phyloP scores from a whole-genome alignment of 2,113 vertebrate genomes.

The Notechis scutatus region DNA sequence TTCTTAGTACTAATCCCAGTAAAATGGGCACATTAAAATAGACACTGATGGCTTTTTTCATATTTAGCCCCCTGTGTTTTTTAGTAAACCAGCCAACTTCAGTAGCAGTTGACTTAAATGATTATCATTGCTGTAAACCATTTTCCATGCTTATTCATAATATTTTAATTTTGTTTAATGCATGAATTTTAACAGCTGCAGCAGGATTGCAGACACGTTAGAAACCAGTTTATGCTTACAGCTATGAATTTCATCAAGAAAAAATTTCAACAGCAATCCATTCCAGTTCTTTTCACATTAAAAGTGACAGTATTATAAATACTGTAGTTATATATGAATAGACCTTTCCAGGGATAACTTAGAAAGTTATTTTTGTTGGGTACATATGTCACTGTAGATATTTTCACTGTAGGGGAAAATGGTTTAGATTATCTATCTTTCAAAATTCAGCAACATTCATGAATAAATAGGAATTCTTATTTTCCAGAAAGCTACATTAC shows the following conservation, averaged over 20 bases:
- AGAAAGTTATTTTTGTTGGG: not conserved
- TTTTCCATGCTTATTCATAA: conserved; percentile 46
- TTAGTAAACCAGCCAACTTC: conserved; percentile 25
- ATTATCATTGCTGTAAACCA: conserved; percentile 43
- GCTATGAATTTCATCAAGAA: conserved; percentile 41
- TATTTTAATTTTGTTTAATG: conserved; percentile 55
- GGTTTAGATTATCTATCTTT: not conserved
- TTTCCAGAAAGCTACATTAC: not conserved
- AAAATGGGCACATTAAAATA: not conserved
- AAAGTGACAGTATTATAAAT: conserved; percentile 51
- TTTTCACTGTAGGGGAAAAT: not conserved
- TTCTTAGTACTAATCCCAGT: conserved; percentile 21
- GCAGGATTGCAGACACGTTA: conserved; percentile 4
- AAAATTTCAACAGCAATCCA: conserved; percentile 46
- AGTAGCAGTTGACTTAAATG: conserved; percentile 42
- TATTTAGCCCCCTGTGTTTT: conserved; percentile 15
- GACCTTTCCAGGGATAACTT: conserved; percentile 31
- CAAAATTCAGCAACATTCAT: not conserved
- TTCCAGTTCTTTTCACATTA: conserved; percentile 25
- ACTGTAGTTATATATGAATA: not conserved
- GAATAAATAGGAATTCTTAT: not conserved
- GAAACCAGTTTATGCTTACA: conserved; percentile 45
- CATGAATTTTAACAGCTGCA: conserved; percentile 43
- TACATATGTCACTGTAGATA: conserved; percentile 22
- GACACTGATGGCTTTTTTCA: not conserved